These are phyloP conservation scores for Virgularia gustaviana DNA, from an alignment of 92 coral and sea anemone genomes.

Conservation along the genomic window DNA sequence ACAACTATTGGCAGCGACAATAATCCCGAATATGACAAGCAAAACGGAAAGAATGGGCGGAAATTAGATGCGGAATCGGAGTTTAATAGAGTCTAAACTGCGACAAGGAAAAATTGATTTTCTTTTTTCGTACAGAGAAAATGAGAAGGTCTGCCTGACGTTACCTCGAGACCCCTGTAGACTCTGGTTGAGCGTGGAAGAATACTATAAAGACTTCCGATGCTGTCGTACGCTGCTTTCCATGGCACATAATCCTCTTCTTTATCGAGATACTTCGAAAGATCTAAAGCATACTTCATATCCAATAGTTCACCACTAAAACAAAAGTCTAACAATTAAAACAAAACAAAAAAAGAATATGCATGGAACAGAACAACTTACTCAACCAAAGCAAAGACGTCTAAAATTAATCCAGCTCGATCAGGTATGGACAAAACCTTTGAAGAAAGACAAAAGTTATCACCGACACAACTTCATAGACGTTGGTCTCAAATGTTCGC, in stretches of 20 bases:
- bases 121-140: not conserved
- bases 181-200: slow-evolving; percentile 22
- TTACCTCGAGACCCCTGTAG: slow-evolving; percentile 30
- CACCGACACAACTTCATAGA: not conserved
- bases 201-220: not conserved
- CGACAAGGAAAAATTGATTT: not conserved
- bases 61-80: not conserved
- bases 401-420: slow-evolving; percentile 47
- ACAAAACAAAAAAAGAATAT: not conserved
- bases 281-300: slow-evolving; percentile 31
- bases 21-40: too few relatives aligned
- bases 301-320: slow-evolving; percentile 40
- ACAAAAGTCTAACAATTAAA: not conserved
- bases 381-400: slow-evolving; percentile 42
- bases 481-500: too few relatives aligned
- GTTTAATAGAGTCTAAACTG: not conserved
- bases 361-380: not conserved
- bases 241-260: slow-evolving; percentile 44
- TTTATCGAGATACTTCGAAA: slow-evolving; percentile 34
- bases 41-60: too few relatives aligned
- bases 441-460: not conserved
- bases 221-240: slow-evolving; percentile 24
- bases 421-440: slow-evolving; percentile 52
- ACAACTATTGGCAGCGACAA: too few relatives aligned
- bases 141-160: too few relatives aligned